Evolutionary conservation across 1,140 invertebrate genomes (phyloP).

Genomic region (Drosophila rufa): DNA sequence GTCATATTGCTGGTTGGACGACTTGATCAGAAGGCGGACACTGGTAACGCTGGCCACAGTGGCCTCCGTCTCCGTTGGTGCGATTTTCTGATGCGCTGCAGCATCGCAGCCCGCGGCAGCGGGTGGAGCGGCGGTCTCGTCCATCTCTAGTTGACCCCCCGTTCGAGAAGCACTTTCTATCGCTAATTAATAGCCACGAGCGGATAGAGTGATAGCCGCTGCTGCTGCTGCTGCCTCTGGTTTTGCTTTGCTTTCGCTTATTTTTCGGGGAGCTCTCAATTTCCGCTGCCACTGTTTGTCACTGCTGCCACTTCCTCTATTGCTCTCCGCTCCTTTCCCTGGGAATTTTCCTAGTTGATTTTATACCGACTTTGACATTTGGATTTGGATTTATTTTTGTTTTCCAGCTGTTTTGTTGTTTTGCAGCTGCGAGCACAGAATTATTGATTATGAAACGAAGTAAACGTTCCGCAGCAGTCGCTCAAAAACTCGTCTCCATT

Average conservation of each 20-base stretch:
- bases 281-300: conserved; percentile 19
- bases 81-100: conserved; percentile 57
- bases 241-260: conserved; percentile 27
- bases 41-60: conserved; percentile 24
- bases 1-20: conserved; percentile 94
- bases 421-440: conserved; percentile 37
- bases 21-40: conserved; percentile 90
- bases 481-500: conserved; percentile 22
- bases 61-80: conserved; percentile 11
- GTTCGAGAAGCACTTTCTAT: conserved; percentile 47
- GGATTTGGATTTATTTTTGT: conserved; percentile 32
- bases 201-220: conserved; percentile 17
- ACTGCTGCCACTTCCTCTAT: conserved; percentile 47
- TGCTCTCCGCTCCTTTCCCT: conserved; percentile 18
- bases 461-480: conserved; percentile 53
- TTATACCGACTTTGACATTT: conserved; percentile 41
- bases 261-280: conserved; percentile 17
- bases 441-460: conserved; percentile 78
- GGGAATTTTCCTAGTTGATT: conserved; percentile 29
- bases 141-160: conserved; percentile 57
- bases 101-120: conserved; percentile 76
- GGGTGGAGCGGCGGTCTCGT: conserved; percentile 66
- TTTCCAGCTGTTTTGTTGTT: conserved; percentile 47
- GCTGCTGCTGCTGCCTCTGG: neutral
- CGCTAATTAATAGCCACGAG: conserved; percentile 49